Conservation (phyloP, 1,140 invertebrate species). For the Diorhabda sublineata region DNA sequence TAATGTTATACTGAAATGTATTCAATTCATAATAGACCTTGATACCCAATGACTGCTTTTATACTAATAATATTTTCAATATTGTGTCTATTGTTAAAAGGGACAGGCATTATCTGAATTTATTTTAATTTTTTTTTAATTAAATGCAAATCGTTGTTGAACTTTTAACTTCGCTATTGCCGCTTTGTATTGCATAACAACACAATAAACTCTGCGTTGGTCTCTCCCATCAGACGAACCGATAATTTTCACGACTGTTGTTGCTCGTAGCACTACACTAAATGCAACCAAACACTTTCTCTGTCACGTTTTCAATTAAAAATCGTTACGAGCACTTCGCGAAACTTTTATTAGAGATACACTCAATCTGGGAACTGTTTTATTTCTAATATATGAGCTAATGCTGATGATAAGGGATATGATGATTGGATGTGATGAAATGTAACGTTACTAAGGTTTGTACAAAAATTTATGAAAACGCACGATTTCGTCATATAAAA, state of each 20-base stretch:
- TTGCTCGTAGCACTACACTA: constrained; percentile 1
- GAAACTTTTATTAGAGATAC: neutral
- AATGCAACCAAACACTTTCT: constrained; percentile 2
- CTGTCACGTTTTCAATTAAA: constrained; percentile 2
- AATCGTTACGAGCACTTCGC: constrained; percentile 1
- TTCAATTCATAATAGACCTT: no score
- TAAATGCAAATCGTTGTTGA: constrained; percentile 2
- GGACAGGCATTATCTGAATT: neutral
- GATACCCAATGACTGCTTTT: no score
- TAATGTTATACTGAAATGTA: no score
- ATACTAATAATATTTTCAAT: no score
- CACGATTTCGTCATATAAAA: no score
- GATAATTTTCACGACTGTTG: constrained; percentile 2
- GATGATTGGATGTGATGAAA: no score
- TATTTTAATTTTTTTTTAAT: neutral
- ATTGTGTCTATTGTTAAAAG: neutral
- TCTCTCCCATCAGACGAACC: neutral
- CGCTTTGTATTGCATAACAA: neutral
- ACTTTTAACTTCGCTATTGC: neutral
- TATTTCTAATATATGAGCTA: no score
- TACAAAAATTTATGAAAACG: no score
- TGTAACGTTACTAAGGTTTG: no score
- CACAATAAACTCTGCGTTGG: neutral
- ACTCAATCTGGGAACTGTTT: neutral
- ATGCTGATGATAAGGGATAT: no score